These are phyloP conservation scores for Sebastes taczanowskii DNA, from an alignment of 2,797 vertebrate genomes.

Conservation along the genomic window DNA sequence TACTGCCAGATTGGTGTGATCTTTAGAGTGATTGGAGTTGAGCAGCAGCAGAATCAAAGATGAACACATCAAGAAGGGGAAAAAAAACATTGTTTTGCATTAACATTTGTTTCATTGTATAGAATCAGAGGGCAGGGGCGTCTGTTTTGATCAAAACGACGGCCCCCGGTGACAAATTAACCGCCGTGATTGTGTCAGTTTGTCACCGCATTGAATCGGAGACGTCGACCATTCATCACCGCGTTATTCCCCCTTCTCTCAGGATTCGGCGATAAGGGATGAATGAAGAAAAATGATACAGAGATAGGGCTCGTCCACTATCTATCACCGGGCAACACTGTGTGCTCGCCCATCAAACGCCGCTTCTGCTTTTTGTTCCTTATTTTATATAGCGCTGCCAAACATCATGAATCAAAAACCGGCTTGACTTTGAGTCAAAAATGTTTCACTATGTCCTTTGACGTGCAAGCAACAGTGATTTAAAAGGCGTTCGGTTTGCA, in stretches of 20 bases:
- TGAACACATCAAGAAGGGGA: background rate
- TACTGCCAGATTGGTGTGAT: constrained; percentile 10
- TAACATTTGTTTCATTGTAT: constrained; percentile 17
- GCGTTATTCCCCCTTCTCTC: background rate
- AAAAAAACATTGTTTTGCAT: constrained; percentile 11
- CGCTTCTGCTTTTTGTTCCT: constrained; percentile 73
- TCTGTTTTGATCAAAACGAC: constrained; percentile 38
- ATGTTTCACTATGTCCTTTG: constrained; percentile 83
- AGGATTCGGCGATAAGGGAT: constrained; percentile 41
- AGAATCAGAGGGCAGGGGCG: background rate
- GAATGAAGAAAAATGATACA: constrained; percentile 93
- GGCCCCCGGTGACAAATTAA: constrained; percentile 54
- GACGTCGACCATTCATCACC: constrained; percentile 54
- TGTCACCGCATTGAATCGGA: constrained; percentile 40
- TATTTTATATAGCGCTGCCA: constrained; percentile 79
- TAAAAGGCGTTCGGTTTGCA: constrained; percentile 74
- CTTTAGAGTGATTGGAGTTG: constrained; percentile 21
- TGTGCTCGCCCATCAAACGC: constrained; percentile 83
- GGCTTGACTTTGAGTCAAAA: constrained; percentile 84
- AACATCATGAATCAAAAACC: constrained; percentile 85
- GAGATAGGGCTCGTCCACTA: constrained; percentile 84
- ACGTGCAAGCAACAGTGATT: constrained; percentile 77
- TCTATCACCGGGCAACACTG: constrained; percentile 83
- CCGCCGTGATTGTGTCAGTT: constrained; percentile 57
- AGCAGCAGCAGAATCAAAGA: background rate